Evolutionary conservation across 2,797 vertebrate genomes (phyloP), one percentile per base, ranked within the genome.

Genomic region (Moxostoma hubbsi): DNA sequence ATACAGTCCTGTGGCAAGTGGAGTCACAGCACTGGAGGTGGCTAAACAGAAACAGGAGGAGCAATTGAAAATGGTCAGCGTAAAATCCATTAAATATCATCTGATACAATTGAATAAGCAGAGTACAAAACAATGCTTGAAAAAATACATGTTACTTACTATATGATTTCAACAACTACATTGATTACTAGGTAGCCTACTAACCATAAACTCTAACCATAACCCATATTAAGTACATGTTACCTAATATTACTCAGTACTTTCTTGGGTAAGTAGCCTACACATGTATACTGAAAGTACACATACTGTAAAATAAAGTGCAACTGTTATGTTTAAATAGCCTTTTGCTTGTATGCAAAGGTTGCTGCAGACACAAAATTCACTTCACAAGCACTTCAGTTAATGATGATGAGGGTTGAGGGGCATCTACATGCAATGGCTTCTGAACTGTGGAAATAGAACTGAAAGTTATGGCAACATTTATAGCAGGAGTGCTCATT

Each of bases 1-100:
- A 24, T 98, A 98, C 75, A 62, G 45, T 1, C 58, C 87, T 1
- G 18, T 88, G 5, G 90, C 90, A 85, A 89, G 65, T 75, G 85
- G 77, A 0, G 85, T 88, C 2, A 73, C 90, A 0, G 62, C 85
- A 2, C 74, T 95, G 12, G 81, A 9, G 5, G 55, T 24, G 0
- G 84, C 94, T 81, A 85, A 80, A 18, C 89, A 88, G 85, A 90
- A 88, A 0, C 86, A 94, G 84, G 84, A 63, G 1, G 79, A 68
- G 6, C 89, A 90, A 0, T 82, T 96, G 65, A 75, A 82, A 1
- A 2, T 75, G 9, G 49, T 93, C 36, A 65, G 84, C 11, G 7
- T 13, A 77, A 62, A 18, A 16, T 46, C 46, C 46, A 12, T 5
- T 18, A 9, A 66, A 6, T 5, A 24, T 65, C 49, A n/a, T 73